Percentiles rank a stretch among this genome's conserved stretches.
Conservation (phyloP, 2,797 vertebrate genomes). For the Chaenodraco wilsoni region DNA sequence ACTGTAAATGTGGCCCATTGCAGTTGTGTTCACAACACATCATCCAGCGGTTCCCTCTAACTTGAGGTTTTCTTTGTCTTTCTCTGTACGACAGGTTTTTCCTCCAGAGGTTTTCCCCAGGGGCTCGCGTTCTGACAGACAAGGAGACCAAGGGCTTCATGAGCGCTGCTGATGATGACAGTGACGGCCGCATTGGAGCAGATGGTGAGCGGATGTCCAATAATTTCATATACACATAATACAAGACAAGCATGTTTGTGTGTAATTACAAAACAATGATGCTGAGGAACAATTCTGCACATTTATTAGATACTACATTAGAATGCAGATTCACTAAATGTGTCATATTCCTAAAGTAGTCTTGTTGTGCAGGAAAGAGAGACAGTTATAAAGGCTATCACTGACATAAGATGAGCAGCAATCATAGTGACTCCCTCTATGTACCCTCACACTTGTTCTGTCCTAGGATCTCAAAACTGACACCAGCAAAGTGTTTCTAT, state of each 20-base stretch:
- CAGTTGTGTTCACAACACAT: not conserved
- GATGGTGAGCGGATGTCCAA: slow-evolving; percentile 81
- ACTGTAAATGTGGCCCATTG: not conserved
- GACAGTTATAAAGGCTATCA: not conserved
- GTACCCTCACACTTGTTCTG: not conserved
- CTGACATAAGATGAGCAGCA: not conserved
- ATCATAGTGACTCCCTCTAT: not conserved
- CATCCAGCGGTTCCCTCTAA: slow-evolving; percentile 4
- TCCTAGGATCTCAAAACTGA: not conserved
- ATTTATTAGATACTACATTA: not conserved
- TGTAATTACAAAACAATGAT: not conserved
- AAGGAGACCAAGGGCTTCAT: slow-evolving; percentile 92
- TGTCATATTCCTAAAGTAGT: not conserved
- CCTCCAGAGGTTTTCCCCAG: slow-evolving; percentile 92
- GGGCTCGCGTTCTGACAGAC: slow-evolving; percentile 89
- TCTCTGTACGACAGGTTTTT: slow-evolving; percentile 86
- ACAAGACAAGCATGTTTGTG: not conserved
- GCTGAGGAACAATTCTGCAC: not conserved
- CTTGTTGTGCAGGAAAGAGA: not conserved
- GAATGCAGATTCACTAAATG: not conserved
- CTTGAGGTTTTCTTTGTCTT: not conserved
- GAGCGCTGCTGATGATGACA: slow-evolving; percentile 89
- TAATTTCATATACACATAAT: not conserved
- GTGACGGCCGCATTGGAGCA: slow-evolving; percentile 92
- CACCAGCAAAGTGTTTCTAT: not conserved